Conservation (phyloP, 2,797 vertebrate species). For the Cuculus canorus region DNA sequence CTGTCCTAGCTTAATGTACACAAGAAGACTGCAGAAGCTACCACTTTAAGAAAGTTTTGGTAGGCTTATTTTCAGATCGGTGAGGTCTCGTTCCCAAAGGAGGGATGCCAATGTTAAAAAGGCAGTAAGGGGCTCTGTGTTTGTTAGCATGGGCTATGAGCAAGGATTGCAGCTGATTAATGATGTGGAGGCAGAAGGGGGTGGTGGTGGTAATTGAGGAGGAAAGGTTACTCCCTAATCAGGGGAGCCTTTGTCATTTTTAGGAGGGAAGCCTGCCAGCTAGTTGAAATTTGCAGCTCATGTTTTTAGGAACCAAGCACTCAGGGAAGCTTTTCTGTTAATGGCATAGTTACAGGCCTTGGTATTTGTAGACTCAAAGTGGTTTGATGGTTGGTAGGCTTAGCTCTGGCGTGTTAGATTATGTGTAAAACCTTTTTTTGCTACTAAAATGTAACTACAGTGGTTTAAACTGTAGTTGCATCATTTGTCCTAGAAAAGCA, state of each 20-base stretch:
- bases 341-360: background rate
- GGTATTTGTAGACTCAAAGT: background rate
- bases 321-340: background rate
- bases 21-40: background rate
- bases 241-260: background rate
- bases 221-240: background rate
- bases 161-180: background rate
- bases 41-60: background rate
- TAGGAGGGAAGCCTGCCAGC: background rate
- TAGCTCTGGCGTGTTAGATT: background rate
- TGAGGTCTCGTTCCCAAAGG: background rate
- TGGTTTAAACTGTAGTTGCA: background rate
- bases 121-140: background rate
- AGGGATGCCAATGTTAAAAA: background rate
- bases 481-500: background rate
- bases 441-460: background rate
- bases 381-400: background rate
- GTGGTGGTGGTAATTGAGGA: background rate
- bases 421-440: background rate
- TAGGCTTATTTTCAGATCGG: background rate
- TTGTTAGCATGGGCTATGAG: background rate
- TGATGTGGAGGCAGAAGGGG: background rate
- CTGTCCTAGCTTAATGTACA: background rate
- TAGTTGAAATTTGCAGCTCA: background rate
- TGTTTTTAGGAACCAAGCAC: background rate